A percentile compares a stretch with the other conserved stretches of the same genome.
Evolutionary conservation across 2,113 vertebrate species (phyloP).

Genomic region (Oreochromis aureus): DNA sequence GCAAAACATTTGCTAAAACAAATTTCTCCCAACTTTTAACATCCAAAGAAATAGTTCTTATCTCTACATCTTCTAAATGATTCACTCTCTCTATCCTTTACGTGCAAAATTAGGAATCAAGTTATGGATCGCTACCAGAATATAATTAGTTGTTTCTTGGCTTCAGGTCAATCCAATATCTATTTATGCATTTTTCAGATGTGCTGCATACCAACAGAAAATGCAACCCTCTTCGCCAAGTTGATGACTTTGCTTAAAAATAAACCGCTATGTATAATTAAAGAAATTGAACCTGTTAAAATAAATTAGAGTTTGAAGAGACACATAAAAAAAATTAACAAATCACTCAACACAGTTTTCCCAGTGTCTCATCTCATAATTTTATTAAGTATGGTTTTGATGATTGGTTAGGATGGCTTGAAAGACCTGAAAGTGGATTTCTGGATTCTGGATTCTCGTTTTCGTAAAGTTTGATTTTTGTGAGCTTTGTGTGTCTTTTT

Average conservation of each 20-base stretch:
- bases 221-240: neutral
- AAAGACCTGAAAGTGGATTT: neutral
- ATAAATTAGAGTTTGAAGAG: neutral
- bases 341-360: neutral
- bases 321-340: neutral
- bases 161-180: neutral
- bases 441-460: neutral
- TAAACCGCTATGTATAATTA: neutral
- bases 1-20: neutral
- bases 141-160: conserved; percentile 19
- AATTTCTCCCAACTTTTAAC: neutral
- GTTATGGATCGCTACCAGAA: conserved; percentile 1
- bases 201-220: neutral
- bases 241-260: neutral
- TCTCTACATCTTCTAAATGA: neutral
- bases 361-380: neutral
- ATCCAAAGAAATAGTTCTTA: neutral
- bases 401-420: neutral
- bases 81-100: neutral
- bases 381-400: neutral
- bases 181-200: conserved; percentile 8
- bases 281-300: neutral
- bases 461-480: neutral
- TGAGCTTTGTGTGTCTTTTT: neutral
- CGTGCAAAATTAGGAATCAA: neutral